Conservation (phyloP, 2,888 invertebrate genomes). For the Carcina quercana region DNA sequence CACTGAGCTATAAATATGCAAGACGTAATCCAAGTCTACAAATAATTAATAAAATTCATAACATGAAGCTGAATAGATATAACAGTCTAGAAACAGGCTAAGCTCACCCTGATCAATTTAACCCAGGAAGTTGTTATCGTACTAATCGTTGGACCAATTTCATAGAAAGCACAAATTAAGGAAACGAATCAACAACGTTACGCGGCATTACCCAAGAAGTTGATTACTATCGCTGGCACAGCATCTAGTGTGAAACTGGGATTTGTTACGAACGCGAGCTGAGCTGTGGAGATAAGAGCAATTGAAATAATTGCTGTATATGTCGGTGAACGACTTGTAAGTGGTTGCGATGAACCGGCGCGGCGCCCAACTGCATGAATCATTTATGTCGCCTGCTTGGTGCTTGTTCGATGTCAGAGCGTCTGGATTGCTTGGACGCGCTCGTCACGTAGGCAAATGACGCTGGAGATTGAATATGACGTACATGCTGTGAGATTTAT, state of each 20-base stretch:
- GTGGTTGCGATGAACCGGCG: conserved; percentile 26
- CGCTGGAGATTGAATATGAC: too few relatives aligned
- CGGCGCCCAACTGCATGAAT: conserved; percentile 35
- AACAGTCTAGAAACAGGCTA: too few relatives aligned
- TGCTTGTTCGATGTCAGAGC: conserved; percentile 22
- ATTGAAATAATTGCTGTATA: conserved; percentile 46
- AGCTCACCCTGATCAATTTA: conserved; percentile 1
- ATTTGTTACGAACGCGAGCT: conserved; percentile 22
- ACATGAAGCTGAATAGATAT: too few relatives aligned
- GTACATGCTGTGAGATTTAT: too few relatives aligned
- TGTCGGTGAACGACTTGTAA: conserved; percentile 30
- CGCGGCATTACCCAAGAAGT: conserved; percentile 29
- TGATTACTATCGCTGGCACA: conserved; percentile 28
- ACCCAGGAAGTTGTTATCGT: conserved; percentile 7
- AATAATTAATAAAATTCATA: too few relatives aligned
- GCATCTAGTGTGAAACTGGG: conserved; percentile 25
- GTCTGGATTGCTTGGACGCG: conserved; percentile 13
- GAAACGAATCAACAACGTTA: conserved; percentile 25
- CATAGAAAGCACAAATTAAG: conserved; percentile 21
- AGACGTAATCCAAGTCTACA: too few relatives aligned
- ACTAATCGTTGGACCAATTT: conserved; percentile 7
- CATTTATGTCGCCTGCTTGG: conserved; percentile 29
- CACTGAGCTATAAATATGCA: too few relatives aligned
- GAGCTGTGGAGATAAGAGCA: conserved; percentile 37
- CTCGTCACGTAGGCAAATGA: not conserved